Base-by-base conservation (phyloP, 2,797 vertebrate species). In the Numenius phaeopus region DNA sequence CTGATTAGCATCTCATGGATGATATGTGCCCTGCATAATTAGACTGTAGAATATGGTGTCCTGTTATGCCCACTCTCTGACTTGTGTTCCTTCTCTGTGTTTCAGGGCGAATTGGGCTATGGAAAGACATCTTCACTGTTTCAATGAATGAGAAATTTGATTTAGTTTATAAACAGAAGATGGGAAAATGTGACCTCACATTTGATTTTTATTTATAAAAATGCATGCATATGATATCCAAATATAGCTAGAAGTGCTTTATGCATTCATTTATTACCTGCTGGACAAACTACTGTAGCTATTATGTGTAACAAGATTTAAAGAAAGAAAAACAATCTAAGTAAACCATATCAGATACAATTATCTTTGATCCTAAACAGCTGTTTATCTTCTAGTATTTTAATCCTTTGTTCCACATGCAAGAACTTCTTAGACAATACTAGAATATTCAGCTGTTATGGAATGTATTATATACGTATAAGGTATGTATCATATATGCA, bases 111-210 rank as follows among this genome's bases (percentile, higher is more conserved):
- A 99, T 99, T 15, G 99, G 99, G 82, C 98, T 99, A 55, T 99
- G 99, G 99, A 99, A 99, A 97, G 99, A 99, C 95, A 98, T 99
- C 98, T 99, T 99, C 98, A 99, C 99, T n/a, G 99, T 99, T 93
- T 99, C 99, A 42, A 99, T 99, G 99, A 99, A 99, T 9, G 99
- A 99, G 95, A 99, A 99, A 98, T 99, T 99, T 77, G 99, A 99
- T 59, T 91, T 98, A 10, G 98, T 99, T 87, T 99, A 99, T 95
- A 99, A 99, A 96, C 99, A 99, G 98, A 99, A 99, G 98, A 99
- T 99, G 99, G 99, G 98, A 79, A 99, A 99, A 98, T 99, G 99
- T 17, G 99, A 99, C 98, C 98, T 99, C 94, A 98, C 97, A 26
- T 99, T 99, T 87, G 99, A 99, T 98, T 99, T 99, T 97, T 98